Base-by-base conservation (phyloP, 1,140 invertebrate genomes). In the Formica exsecta region DNA sequence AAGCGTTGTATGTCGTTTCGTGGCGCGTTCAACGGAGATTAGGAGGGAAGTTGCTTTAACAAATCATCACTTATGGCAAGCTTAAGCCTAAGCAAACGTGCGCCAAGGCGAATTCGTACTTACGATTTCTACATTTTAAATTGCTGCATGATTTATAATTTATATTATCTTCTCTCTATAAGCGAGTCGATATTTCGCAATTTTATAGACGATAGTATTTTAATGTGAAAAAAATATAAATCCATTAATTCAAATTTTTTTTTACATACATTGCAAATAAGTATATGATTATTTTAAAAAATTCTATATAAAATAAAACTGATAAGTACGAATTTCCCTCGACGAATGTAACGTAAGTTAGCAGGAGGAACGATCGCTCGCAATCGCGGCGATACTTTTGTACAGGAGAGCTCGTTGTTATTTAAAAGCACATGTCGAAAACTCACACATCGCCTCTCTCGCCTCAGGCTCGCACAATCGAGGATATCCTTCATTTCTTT, bases 71-170 rank as follows among this genome's bases (percentile, higher is more conserved):
- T 86, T 76, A 89, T 25, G 66, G 73, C 64, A 81, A 89, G 88
- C 88, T 89, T 89, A 89, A 86, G 75, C 44, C 88, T 89, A 89
- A 88, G 48, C 70, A 88, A 89, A 86, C 57, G 57, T 59, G 7
- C 54, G 64, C 86, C 79, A 38, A 73, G 79, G 79, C 19, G 5
- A 83, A 74, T 73, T 83, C 79, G 68, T 74, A 48, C 3, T 57
- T 73, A 9, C 3, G 0, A 25, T 57, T 48, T 8, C 3, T 51
- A 51, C 38, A 25, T 13, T 38, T 5, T 36, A 41, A 70, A 19
- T 70, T n/a, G n/a, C 2, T 19, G 13, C 29, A n/a, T 6, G 22
- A 80, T 79, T 57, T 65, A 22, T 22, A 22, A 22, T 22, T 29
- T 29, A 7, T 65, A 32, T 19, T 77, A 32, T 19, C 19, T 51